These are phyloP conservation scores for Spisula solida DNA, from an alignment of 2,888 invertebrate species.

Conservation along the genomic window DNA sequence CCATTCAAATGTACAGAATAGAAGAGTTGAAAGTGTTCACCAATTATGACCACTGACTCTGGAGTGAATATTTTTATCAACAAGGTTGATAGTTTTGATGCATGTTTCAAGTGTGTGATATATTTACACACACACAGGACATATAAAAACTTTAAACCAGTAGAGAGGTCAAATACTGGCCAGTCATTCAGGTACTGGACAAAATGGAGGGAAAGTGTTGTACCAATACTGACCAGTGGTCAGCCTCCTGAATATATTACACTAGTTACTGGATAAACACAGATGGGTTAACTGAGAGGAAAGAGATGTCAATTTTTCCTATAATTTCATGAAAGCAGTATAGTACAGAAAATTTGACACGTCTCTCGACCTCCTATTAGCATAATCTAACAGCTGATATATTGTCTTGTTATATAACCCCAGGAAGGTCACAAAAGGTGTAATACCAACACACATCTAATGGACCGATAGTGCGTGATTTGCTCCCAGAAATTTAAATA, in stretches of 20 bases:
- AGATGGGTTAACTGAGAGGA: not conserved
- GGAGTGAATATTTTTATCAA: not conserved
- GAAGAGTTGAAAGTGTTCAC: not conserved
- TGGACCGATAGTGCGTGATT: too few relatives aligned
- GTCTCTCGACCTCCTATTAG: too few relatives aligned
- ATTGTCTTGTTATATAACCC: too few relatives aligned
- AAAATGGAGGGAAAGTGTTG: not conserved
- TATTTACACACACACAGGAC: not conserved
- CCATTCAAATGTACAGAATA: not conserved
- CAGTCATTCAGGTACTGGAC: not conserved
- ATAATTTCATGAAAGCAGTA: not conserved
- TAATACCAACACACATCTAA: too few relatives aligned
- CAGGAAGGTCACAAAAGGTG: too few relatives aligned
- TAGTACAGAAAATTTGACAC: too few relatives aligned
- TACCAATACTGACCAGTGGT: not conserved
- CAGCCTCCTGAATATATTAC: not conserved
- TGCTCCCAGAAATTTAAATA: too few relatives aligned
- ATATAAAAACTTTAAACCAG: constrained; percentile 12
- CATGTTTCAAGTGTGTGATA: not conserved
- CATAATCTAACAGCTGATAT: too few relatives aligned
- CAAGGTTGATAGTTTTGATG: not conserved
- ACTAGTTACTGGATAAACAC: not conserved
- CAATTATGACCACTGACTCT: not conserved
- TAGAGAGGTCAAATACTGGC: constrained; percentile 6
- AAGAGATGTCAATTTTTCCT: not conserved